Evolutionary conservation across 2,888 invertebrate species (phyloP), one percentile per base, ranked within the genome.

Genomic region (Hirtodrosophila confusa): DNA sequence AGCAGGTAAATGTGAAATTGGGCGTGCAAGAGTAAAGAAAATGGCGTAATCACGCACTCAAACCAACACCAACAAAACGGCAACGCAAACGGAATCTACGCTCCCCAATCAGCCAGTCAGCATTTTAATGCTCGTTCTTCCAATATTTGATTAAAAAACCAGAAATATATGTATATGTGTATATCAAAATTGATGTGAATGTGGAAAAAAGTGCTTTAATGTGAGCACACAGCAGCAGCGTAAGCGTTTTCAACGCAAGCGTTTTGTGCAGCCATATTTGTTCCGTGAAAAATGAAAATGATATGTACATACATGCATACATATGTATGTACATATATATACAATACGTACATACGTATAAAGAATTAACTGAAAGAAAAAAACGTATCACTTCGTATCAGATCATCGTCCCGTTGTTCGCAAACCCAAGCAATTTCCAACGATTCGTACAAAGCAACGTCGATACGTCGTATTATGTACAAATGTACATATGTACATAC

Each of bases 21-120:
- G 84, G 84, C 84, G 84, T 84, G 86, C 88, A 79, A 60, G 68
- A 69, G 69, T 63, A 80, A 86, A 84, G 86, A 84, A 84, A 88
- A 84, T 84, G 84, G 84, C 84, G 84, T 84, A 84, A 84, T 88
- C 84, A 83, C 85, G 86, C 80, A 86, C 84, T 75, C 70, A 79
- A 73, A 82, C 62, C 64, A 55, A 57, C 63, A 61, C 57, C 58
- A 67, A 67, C 72, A 75, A 75, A 84, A 86, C 80, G 67, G 65
- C 65, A 76, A 80, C 80, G 84, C 73, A 83, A 86, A 83, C 78
- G 84, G 75, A 82, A 78, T 87, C 63, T 62, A 80, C 65, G 72
- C 47, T 79, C 65, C 56, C 73, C 75, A 82, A 86, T 80, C 78
- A 73, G 75, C 80, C 61, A 82, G 83, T 86, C 78, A 77, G 80